These are phyloP conservation scores for Pyrgilauda ruficollis DNA, from an alignment of 2,113 vertebrate species.

Conservation along the genomic window DNA sequence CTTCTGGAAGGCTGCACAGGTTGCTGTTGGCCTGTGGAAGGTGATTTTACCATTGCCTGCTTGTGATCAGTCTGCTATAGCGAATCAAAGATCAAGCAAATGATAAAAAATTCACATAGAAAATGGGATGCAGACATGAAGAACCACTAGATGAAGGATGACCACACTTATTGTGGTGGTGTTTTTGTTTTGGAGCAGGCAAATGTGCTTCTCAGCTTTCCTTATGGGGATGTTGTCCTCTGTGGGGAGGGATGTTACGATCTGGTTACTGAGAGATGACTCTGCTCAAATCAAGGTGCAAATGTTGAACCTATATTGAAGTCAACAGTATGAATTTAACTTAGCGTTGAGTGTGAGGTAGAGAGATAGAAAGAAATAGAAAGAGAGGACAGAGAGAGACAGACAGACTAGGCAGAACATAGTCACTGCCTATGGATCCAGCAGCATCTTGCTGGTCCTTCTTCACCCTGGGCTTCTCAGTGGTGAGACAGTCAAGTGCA, in stretches of 20 bases:
- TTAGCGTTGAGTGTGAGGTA: not conserved
- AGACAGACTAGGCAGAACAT: not conserved
- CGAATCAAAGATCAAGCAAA: not conserved
- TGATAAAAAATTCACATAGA: not conserved
- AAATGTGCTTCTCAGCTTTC: not conserved
- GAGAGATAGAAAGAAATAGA: not conserved
- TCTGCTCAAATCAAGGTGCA: accelerated
- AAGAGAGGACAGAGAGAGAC: not conserved
- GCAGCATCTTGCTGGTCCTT: not conserved
- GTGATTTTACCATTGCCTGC: not conserved
- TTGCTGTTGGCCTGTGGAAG: not conserved
- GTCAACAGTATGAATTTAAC: not conserved
- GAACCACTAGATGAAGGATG: not conserved
- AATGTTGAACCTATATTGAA: too few relatives aligned
- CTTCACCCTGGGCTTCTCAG: not conserved
- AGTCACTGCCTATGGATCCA: too few relatives aligned
- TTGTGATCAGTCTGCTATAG: not conserved
- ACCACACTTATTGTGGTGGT: not conserved
- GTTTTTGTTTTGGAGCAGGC: not conserved
- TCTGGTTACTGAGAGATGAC: not conserved
- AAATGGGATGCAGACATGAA: not conserved
- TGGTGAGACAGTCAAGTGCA: not conserved
- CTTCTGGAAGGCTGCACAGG: not conserved
- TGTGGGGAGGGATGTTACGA: accelerated
- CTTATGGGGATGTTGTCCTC: not conserved